Evolutionary conservation across 2,888 invertebrate genomes (phyloP).

Genomic region (Apotomis betuletana): DNA sequence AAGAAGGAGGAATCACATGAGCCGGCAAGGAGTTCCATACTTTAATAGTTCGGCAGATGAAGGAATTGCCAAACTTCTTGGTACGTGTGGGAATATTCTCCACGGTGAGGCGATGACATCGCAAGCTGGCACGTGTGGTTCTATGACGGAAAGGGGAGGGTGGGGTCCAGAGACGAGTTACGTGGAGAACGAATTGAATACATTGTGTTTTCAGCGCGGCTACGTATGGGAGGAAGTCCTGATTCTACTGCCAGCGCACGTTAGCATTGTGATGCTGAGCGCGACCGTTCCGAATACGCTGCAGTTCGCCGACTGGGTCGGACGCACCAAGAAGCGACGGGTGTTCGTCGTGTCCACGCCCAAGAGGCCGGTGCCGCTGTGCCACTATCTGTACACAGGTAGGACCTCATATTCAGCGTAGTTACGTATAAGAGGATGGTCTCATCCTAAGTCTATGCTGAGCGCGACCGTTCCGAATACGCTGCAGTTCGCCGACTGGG

Average conservation of each 20-base stretch:
- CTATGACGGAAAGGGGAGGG: too few species aligned
- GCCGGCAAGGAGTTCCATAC: too few species aligned
- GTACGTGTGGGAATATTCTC: too few species aligned
- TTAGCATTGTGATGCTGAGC: constrained; percentile 97
- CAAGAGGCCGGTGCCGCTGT: constrained; percentile 97
- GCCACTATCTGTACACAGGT: constrained; percentile 96
- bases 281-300: constrained; percentile 99
- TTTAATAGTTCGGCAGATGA: too few species aligned
- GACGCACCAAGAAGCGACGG: constrained; percentile 92
- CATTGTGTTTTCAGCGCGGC: constrained; percentile 86
- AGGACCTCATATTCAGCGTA: neutral
- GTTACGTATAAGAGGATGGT: too few species aligned
- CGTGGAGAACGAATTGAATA: too few species aligned
- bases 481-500: constrained; percentile 97
- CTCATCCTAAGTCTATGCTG: too few species aligned
- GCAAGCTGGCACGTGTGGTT: too few species aligned
- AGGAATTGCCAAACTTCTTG: too few species aligned
- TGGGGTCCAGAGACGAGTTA: too few species aligned
- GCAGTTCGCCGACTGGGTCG: constrained; percentile 98
- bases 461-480: constrained; percentile 99
- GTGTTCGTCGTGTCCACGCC: constrained; percentile 96
- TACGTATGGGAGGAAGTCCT: constrained; percentile 99
- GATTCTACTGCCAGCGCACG: constrained; percentile 96
- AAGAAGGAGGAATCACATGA: too few species aligned
- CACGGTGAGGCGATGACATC: too few species aligned